phyloP scores from a whole-genome alignment of 2,113 vertebrate genomes.

The Antigone vipio region DNA sequence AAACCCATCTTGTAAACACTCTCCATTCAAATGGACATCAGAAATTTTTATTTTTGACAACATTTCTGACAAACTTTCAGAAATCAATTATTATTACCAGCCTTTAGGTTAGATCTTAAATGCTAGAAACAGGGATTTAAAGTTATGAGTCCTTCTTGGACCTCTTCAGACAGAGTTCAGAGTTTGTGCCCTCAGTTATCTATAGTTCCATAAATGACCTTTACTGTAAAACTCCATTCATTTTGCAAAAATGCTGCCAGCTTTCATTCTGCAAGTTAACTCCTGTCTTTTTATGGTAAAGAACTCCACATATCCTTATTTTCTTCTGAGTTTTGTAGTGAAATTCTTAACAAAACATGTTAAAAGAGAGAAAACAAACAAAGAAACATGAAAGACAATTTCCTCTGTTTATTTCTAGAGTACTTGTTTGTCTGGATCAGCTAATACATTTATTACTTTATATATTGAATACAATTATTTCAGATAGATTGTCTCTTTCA shows the following conservation, averaged over 20 bases:
- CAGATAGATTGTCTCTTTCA: neutral
- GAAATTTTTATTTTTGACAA: neutral
- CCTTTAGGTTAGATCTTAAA: neutral
- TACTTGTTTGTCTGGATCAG: neutral
- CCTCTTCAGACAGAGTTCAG: neutral
- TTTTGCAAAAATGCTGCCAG: neutral
- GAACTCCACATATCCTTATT: neutral
- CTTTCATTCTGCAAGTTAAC: neutral
- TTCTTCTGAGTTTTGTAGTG: neutral
- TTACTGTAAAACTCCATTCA: neutral
- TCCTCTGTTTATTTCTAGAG: neutral
- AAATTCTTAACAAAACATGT: neutral
- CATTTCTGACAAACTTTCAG: neutral
- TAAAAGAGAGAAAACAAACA: too few species aligned
- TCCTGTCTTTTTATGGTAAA: neutral
- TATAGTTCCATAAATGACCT: neutral
- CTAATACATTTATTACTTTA: neutral
- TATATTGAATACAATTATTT: neutral
- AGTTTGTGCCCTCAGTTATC: neutral
- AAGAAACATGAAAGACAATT: neutral
- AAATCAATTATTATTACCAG: neutral
- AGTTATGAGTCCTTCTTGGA: neutral
- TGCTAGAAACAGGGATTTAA: neutral
- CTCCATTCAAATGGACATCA: neutral
- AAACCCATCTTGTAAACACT: neutral